Percentiles rank a stretch among this genome's conserved stretches.
These are phyloP conservation scores for Liparis tanakae DNA, from an alignment of 2,797 vertebrate genomes.

Conservation along the genomic window DNA sequence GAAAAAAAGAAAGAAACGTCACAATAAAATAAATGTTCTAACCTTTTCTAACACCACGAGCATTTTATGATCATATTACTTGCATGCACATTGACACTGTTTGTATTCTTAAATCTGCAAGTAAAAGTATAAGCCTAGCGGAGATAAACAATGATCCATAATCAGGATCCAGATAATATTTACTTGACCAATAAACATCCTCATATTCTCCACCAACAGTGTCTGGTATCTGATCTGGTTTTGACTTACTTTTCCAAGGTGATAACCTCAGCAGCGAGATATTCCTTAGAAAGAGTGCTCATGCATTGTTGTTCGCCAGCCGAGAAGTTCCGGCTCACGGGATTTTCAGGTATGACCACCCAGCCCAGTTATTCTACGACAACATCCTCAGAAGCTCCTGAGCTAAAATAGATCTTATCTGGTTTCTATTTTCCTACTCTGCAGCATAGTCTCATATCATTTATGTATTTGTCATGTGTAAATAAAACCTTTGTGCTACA, in stretches of 20 bases:
- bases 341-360: slow-evolving; percentile 24
- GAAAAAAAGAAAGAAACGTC: neutral
- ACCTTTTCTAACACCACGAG: neutral
- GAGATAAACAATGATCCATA: neutral
- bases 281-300: neutral
- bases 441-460: neutral
- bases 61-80: neutral
- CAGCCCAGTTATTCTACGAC: neutral
- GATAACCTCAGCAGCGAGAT: neutral
- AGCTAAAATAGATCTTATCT: neutral
- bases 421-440: neutral
- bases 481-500: neutral
- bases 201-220: neutral
- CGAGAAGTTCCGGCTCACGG: slow-evolving; percentile 5
- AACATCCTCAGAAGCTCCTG: neutral
- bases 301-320: neutral
- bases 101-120: neutral
- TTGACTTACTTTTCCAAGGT: slow-evolving; percentile 28
- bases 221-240: neutral
- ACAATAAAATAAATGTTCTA: neutral
- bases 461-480: neutral
- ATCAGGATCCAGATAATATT: neutral
- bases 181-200: neutral
- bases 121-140: neutral
- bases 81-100: neutral